Evolutionary conservation across 2,797 vertebrate species (phyloP), one percentile per base, ranked within the genome.

Genomic region (Garrulus glandarius): DNA sequence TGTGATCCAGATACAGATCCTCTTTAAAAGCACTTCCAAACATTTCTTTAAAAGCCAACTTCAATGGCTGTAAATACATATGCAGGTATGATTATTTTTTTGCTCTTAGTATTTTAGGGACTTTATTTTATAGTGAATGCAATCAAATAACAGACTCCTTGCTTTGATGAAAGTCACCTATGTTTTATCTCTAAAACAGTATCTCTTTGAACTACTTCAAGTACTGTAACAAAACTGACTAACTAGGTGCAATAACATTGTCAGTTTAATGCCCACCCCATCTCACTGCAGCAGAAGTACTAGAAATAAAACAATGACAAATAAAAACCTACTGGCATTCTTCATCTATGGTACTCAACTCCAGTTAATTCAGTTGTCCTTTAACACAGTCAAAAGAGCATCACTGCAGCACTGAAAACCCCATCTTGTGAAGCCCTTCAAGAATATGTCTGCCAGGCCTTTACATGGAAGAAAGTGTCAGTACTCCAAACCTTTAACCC

Each of bases 391-490:
- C 49, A 36, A 27, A 19, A 53, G 44, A 47, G 15, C 17, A 63
- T 29, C 30, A 39, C 3, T 8, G 12, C 32, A 75, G 34, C 34
- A 78, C 18, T 29, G 34, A 86, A 87, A 65, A 22, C 4, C 13
- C 19, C 43, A 37, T 32, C 10, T 61, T 5, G 1, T 2, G 11
- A 4, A 74, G 39, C 26, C 14, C 32, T 63, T 53, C 15, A 8
- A 21, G 7, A 79, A 52, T 6, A 2, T 10, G 9, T 23, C 34
- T 79, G 17, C n/a, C 15, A 53, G 11, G 34, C 26, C 26, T 23
- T 17, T 10, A 55, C 15, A 59, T 0, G 0, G 14, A 75, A 71
- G 3, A 13, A 67, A 43, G 2, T 3, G 3, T 20, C 47, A n/a
- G 15, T 26, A 63, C 10, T 52, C 41, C 27, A 52, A 65, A 85